Conservation (phyloP, 2,113 vertebrate genomes). For the Chinchilla lanigera region DNA sequence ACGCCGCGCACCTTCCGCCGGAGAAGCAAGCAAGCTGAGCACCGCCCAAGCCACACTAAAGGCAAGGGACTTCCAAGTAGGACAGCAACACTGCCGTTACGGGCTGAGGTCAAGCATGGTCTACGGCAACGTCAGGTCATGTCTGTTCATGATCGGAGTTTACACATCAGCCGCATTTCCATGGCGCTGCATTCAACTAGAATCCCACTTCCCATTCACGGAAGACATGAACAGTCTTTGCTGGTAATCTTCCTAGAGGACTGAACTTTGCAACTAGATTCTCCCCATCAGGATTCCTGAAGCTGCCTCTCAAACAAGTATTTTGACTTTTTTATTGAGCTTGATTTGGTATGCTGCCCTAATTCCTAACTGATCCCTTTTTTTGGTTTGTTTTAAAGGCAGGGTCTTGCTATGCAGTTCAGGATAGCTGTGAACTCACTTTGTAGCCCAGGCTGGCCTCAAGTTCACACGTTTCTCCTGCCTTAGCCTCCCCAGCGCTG, state of each 20-base stretch:
- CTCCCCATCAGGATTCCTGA: not conserved
- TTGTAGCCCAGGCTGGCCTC: no score
- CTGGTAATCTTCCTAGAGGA: not conserved
- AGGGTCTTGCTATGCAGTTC: not conserved
- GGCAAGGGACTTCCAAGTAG: not conserved
- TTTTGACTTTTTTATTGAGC: not conserved
- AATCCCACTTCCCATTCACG: not conserved
- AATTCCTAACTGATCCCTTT: not conserved
- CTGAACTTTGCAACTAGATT: not conserved
- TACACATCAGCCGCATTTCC: not conserved
- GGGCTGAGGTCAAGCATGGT: not conserved
- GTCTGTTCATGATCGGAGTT: not conserved
- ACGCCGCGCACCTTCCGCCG: not conserved
- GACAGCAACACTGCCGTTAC: not conserved
- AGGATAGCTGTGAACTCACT: not conserved
- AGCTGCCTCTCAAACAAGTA: not conserved
- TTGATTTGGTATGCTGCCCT: not conserved
- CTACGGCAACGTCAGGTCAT: not conserved
- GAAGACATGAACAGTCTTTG: not conserved
- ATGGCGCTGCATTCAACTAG: not conserved
- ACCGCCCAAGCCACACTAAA: not conserved
- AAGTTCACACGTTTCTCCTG: no score
- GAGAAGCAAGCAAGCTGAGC: conserved; percentile 20
- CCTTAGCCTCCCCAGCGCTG: not conserved
- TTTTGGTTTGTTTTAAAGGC: not conserved